Evolutionary conservation across 1,140 invertebrate species (phyloP), one percentile per base, ranked within the genome.

Genomic region (Mercenaria mercenaria): DNA sequence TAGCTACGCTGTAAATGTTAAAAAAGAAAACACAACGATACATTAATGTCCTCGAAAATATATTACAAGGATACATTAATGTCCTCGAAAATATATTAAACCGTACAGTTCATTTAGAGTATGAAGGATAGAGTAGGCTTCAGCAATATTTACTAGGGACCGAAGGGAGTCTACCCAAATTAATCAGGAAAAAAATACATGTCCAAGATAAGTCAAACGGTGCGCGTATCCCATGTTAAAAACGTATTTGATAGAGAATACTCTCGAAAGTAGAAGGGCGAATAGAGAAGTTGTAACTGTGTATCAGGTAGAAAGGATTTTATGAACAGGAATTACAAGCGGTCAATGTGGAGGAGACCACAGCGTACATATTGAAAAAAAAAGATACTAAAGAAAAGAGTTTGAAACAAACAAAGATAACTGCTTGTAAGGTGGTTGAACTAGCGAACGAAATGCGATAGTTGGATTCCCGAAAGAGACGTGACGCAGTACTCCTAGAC

Each of bases 231-330:
- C 2, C 64, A 84, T 29, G n/a, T 77, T 10, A 20, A 39, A 47
- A 50, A 26, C 13, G 15, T 26, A 4, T 77, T 77, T 50, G 43
- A 83, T 41, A 13, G 59, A 82, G 41, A 72, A 39, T 84, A 84
- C 52, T 84, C 82, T 34, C 82, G 47, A 43, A 72, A 83, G 29
- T 84, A 64, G 82, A 84, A 18, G 69, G 47, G 64, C 39, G 50
- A 64, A 59, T 20, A 72, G 52, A 37, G 59, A 29, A 4, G 77
- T 15, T 4, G 59, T n/a, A n/a, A n/a, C n/a, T n/a, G n/a, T n/a
- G n/a, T n/a, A 82, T 10, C 4, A 23, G 4, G 26, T 80, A 34
- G 43, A 52, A 3, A 47, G 47, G 10, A 80, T n/a, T 4, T 80
- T 80, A 56, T 80, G 18, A n/a, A n/a, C n/a, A n/a, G n/a, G n/a